A percentile compares a stretch with the other conserved stretches of the same genome.
These are phyloP conservation scores for Atta cephalotes DNA, from an alignment of 1,140 invertebrate genomes.

Conservation along the genomic window DNA sequence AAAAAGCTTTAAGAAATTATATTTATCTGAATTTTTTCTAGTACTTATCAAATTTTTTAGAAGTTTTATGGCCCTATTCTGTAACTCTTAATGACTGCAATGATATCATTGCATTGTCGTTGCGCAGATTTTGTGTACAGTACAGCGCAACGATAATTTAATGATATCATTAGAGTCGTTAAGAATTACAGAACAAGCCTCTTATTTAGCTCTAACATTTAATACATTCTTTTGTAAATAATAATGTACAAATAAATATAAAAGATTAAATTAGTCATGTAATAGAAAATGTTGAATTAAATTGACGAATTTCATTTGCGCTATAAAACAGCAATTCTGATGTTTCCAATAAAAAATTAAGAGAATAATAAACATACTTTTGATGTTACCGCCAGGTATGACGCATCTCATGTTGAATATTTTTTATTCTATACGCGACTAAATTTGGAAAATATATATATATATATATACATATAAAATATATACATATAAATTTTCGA, in stretches of 20 bases:
- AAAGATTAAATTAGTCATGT: neutral
- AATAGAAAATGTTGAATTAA: neutral
- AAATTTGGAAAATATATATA: neutral
- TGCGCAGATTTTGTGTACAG: too few relatives aligned
- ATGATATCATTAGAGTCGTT: too few relatives aligned
- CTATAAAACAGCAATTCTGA: neutral
- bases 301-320: neutral
- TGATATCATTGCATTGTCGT: too few relatives aligned
- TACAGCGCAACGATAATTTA: too few relatives aligned
- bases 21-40: neutral
- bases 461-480: neutral
- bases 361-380: slow-evolving; percentile 84
- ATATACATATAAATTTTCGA: neutral
- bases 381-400: slow-evolving; percentile 88
- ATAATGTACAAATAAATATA: neutral
- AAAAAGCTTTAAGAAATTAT: neutral
- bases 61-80: neutral
- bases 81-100: too few relatives aligned
- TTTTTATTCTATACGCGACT: neutral
- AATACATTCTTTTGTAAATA: neutral
- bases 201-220: neutral
- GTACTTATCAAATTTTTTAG: neutral
- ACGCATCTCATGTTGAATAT: slow-evolving; percentile 87
- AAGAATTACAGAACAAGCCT: too few relatives aligned
- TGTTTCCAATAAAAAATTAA: slow-evolving; percentile 71